Conservation (phyloP, 2,888 invertebrate genomes). For the Poecilobothrus nobilitatus region DNA sequence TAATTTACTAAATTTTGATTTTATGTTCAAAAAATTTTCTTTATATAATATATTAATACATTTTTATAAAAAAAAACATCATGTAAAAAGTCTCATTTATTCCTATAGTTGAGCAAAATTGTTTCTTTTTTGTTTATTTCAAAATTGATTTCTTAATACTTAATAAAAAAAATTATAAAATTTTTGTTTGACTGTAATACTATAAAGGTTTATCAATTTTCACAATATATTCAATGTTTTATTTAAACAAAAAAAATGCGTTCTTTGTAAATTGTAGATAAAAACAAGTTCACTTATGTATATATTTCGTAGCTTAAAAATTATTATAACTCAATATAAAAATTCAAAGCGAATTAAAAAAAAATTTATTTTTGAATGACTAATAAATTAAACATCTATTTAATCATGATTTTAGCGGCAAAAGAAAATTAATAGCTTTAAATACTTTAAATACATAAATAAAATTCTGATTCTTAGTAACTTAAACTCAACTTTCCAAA, state of each 20-base stretch:
- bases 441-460: not conserved
- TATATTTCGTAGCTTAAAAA: not conserved
- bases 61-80: not conserved
- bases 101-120: not conserved
- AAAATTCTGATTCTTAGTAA: not conserved
- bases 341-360: not conserved
- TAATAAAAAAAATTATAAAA: too few species aligned
- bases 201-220: not conserved
- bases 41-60: not conserved
- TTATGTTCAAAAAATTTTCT: too few species aligned
- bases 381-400: not conserved
- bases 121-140: not conserved
- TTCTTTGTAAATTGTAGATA: not conserved
- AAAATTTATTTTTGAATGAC: not conserved
- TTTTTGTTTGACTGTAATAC: not conserved
- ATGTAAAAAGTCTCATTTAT: not conserved
- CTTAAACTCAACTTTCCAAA: not conserved
- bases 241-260: not conserved
- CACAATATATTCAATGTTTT: not conserved
- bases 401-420: not conserved
- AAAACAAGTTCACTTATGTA: not conserved
- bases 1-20: not conserved
- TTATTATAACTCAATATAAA: not conserved
- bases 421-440: not conserved
- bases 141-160: not conserved